Evolutionary conservation across 2,797 vertebrate species (phyloP), one percentile per base, ranked within the genome.

Genomic region (Hydrolagus colliei): DNA sequence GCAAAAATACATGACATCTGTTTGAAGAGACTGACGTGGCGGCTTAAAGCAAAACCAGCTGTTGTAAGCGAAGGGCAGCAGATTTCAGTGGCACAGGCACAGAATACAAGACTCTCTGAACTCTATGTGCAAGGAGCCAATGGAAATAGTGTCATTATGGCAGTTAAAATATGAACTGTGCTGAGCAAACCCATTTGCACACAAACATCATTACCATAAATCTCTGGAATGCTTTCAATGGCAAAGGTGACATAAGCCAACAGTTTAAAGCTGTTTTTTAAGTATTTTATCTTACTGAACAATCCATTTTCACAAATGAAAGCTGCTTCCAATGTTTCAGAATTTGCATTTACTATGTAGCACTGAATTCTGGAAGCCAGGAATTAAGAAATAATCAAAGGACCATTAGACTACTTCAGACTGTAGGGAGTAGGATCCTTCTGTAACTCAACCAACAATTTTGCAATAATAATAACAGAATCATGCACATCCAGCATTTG

Each of bases 1-100:
- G 91, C 90, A 90, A 89, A 91, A 84, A 84, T 84, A 84, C 65
- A 84, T 71, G 71, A 84, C 79, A 84, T 84, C 79, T 84, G 79
- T 68, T 84, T 84, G 75, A 41, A 77, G 9, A 20, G 74, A 9
- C 41, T 76, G 79, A 16, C 79, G 41, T 9, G 32, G 27, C 79
- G 68, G 79, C 79, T 84, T 84, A 63, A 32, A 84, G 65, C 65
- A 20, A 84, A 41, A 1, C 63, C 79, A 84, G 79, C 63, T 84
- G 79, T 65, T 84, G 22, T 84, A 41, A 84, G n/a, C 62, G 35
- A 35, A 18, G 79, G 79, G 79, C 67, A 35, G 79, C 18, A 71
- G 32, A 68, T 71, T 65, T 35, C 63, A n/a, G 79, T 41, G 65
- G 35, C 79, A 41, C 11, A 10, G 63, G 65, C 65, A 71, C 27